Conservation (phyloP, 2,888 invertebrate species). For the Lymantria monacha region DNA sequence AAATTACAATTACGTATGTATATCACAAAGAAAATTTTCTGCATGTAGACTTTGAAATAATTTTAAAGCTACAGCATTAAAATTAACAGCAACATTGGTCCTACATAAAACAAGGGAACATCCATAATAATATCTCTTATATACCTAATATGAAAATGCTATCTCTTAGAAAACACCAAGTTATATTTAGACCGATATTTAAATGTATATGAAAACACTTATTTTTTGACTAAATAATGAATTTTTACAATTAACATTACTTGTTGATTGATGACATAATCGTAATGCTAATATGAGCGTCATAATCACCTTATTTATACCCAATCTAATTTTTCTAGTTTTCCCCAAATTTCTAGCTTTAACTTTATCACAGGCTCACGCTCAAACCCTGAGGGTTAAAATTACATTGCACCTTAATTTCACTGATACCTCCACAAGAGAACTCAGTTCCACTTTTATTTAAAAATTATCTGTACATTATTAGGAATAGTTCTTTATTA, state of each 20-base stretch:
- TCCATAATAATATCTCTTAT: slow-evolving; percentile 26
- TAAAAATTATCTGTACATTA: slow-evolving; percentile 26
- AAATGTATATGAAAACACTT: slow-evolving; percentile 69
- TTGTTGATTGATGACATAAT: slow-evolving; percentile 21
- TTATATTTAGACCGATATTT: slow-evolving; percentile 39
- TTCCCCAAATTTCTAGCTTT: slow-evolving; percentile 53
- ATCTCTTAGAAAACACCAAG: slow-evolving; percentile 61
- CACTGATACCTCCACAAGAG: slow-evolving; percentile 56
- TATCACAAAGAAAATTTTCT: slow-evolving; percentile 63
- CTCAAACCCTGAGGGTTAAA: slow-evolving; percentile 66
- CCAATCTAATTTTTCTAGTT: slow-evolving; percentile 46
- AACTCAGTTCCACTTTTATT: slow-evolving; percentile 57
- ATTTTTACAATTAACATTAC: slow-evolving; percentile 30
- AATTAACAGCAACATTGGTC: slow-evolving; percentile 56
- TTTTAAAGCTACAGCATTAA: slow-evolving; percentile 40
- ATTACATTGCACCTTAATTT: slow-evolving; percentile 68
- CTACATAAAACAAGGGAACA: slow-evolving; percentile 47
- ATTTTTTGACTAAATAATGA: slow-evolving; percentile 46
- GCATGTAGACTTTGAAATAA: slow-evolving; percentile 48
- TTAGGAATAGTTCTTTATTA: slow-evolving; percentile 41
- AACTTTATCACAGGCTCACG: slow-evolving; percentile 78
- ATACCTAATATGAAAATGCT: slow-evolving; percentile 46
- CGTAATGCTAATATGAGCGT: slow-evolving; percentile 52
- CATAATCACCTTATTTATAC: slow-evolving; percentile 41
- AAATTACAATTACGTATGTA: slow-evolving; percentile 60